These are phyloP conservation scores for Falco novaeseelandiae DNA, from an alignment of 2,797 vertebrate genomes.

Conservation along the genomic window DNA sequence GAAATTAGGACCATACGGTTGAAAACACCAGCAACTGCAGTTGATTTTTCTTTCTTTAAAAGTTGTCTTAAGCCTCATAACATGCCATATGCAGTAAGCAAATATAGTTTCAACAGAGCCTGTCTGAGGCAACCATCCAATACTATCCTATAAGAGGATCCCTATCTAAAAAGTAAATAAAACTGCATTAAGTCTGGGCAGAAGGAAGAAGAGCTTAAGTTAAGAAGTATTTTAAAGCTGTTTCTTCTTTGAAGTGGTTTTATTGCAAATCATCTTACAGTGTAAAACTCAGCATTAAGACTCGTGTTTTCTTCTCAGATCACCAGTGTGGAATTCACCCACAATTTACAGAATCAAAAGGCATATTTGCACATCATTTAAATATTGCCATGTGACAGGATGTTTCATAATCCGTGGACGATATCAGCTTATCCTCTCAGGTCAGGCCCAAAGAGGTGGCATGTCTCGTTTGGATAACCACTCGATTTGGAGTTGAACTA, in stretches of 20 bases:
- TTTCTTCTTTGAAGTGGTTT: constrained; percentile 34
- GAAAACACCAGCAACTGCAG: not conserved
- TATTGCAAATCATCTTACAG: not conserved
- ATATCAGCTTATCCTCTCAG: not conserved
- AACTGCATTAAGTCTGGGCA: not conserved
- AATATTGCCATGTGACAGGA: rapidly evolving
- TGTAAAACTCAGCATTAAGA: constrained; percentile 1
- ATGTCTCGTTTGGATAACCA: not conserved
- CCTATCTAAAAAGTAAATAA: constrained; percentile 26
- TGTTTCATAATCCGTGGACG: not conserved
- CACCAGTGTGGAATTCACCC: not conserved
- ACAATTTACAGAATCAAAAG: not conserved
- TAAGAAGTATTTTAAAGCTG: constrained; percentile 18
- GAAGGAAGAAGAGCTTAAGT: constrained; percentile 11
- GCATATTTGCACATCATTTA: not conserved
- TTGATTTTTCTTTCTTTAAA: not conserved
- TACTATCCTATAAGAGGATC: not conserved
- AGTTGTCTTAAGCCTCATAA: not conserved
- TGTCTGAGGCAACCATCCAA: not conserved
- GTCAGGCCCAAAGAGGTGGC: not conserved
- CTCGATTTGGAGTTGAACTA: not conserved
- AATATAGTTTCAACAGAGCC: not conserved
- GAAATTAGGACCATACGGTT: not conserved
- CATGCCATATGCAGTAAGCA: not conserved
- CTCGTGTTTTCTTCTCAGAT: not conserved